Evolutionary conservation across 2,113 vertebrate species (phyloP).

Genomic region (Aplodontia rufa): DNA sequence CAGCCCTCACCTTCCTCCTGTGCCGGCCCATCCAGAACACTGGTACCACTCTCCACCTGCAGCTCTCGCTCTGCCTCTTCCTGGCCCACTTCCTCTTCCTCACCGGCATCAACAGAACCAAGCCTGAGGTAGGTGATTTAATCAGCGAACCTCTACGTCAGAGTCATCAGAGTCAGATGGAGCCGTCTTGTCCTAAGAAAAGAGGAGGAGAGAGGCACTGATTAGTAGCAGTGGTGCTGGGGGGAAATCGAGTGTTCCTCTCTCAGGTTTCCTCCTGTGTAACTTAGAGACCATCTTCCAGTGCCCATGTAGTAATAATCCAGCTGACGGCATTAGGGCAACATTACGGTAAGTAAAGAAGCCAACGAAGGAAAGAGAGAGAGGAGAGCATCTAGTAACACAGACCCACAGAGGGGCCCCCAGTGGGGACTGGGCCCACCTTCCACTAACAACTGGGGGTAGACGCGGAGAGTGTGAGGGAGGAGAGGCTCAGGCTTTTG

Average conservation of each 20-base stretch:
- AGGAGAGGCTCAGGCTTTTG: too few relatives aligned
- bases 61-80: slow-evolving; percentile 83
- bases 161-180: too few relatives aligned
- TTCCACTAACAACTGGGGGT: too few relatives aligned
- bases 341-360: too few relatives aligned
- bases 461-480: too few relatives aligned
- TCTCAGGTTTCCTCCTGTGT: not conserved
- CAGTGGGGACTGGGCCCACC: too few relatives aligned
- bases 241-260: not conserved
- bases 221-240: not conserved
- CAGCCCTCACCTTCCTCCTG: slow-evolving; percentile 81
- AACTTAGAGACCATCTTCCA: not conserved
- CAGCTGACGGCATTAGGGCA: not conserved
- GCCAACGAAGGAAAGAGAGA: too few relatives aligned
- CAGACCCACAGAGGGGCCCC: too few relatives aligned
- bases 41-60: slow-evolving; percentile 77
- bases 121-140: slow-evolving; percentile 56
- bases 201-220: not conserved
- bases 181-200: not conserved
- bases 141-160: too few relatives aligned
- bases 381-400: too few relatives aligned
- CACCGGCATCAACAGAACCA: not conserved
- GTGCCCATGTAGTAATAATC: not conserved
- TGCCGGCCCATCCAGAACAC: slow-evolving; percentile 76
- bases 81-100: slow-evolving; percentile 81